Percentiles rank a stretch among this genome's conserved stretches.
phyloP scores from a whole-genome alignment of 2,797 vertebrate species.

The Babyrousa celebensis region DNA sequence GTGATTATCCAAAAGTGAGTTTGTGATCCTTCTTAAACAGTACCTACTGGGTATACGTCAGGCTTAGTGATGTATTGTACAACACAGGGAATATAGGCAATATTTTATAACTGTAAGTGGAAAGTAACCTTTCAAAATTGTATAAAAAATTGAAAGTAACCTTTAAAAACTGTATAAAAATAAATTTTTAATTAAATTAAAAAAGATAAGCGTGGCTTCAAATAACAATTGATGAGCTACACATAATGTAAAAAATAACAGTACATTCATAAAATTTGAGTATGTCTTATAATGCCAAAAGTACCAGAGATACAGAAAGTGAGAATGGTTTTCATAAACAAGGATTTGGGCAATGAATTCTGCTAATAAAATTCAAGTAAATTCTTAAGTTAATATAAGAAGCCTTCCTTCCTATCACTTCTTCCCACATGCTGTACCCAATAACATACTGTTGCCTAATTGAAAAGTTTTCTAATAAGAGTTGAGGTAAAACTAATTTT shows the following conservation, averaged over 20 bases:
- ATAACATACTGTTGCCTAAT: slow-evolving; percentile 5
- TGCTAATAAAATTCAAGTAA: slow-evolving; percentile 40
- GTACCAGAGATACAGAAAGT: slow-evolving; percentile 9
- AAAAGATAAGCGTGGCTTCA: not conserved
- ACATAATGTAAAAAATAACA: not conserved
- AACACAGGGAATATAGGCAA: not conserved
- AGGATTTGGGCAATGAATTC: not conserved
- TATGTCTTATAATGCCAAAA: not conserved
- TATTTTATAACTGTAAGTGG: not conserved
- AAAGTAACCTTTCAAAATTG: not conserved
- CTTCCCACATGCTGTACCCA: not conserved
- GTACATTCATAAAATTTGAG: slow-evolving; percentile 28
- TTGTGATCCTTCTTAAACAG: slow-evolving; percentile 42
- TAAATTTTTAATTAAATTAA: not conserved
- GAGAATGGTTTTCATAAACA: not conserved
- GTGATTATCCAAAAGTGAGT: slow-evolving; percentile 34
- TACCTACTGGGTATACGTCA: too few species aligned
- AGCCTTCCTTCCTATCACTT: not conserved
- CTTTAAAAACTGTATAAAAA: not conserved
- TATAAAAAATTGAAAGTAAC: not conserved
- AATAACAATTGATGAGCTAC: not conserved
- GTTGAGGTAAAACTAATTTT: slow-evolving; percentile 82
- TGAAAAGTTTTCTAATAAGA: slow-evolving; percentile 77
- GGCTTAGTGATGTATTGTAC: not conserved
- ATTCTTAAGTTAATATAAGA: slow-evolving; percentile 39